phyloP scores from a whole-genome alignment of 30 jellyfish, hydroid and myxozoan genomes.

The Aurelia sp. region DNA sequence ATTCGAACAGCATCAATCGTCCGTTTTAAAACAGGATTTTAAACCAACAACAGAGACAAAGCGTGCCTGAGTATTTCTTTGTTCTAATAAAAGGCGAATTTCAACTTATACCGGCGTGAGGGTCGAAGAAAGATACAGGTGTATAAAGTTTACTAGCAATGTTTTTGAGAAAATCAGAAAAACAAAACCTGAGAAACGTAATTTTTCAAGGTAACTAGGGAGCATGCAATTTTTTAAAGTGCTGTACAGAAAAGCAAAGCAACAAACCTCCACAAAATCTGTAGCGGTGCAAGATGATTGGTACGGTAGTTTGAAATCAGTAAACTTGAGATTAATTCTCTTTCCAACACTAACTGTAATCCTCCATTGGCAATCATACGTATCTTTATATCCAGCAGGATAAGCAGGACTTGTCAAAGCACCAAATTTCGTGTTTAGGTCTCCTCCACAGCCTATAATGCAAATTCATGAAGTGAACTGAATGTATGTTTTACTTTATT shows the following conservation, averaged over 20 bases:
- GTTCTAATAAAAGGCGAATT: too few species aligned
- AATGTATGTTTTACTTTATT: too few species aligned
- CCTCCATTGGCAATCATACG: constrained; percentile 73
- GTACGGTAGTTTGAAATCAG: constrained; percentile 57
- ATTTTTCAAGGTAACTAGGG: not conserved
- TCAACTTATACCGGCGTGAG: too few species aligned
- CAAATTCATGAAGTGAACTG: too few species aligned
- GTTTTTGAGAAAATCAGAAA: not conserved
- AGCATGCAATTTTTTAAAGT: not conserved
- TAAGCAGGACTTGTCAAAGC: constrained; percentile 73
- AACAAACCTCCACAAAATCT: constrained; percentile 65
- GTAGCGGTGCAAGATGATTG: constrained; percentile 35
- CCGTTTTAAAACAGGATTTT: too few species aligned
- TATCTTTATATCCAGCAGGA: constrained; percentile 53
- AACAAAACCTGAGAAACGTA: not conserved
- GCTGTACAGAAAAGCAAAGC: not conserved
- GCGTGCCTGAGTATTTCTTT: too few species aligned
- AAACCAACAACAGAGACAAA: too few species aligned
- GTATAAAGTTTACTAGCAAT: too few species aligned
- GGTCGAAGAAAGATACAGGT: too few species aligned
- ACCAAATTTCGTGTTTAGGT: constrained; percentile 59
- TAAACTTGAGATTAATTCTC: constrained; percentile 42
- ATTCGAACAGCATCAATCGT: too few species aligned
- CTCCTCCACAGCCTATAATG: constrained; percentile 81
- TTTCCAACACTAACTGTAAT: constrained; percentile 67